Conservation (phyloP, 2,888 invertebrate species). For the Hyposoter didymator region DNA sequence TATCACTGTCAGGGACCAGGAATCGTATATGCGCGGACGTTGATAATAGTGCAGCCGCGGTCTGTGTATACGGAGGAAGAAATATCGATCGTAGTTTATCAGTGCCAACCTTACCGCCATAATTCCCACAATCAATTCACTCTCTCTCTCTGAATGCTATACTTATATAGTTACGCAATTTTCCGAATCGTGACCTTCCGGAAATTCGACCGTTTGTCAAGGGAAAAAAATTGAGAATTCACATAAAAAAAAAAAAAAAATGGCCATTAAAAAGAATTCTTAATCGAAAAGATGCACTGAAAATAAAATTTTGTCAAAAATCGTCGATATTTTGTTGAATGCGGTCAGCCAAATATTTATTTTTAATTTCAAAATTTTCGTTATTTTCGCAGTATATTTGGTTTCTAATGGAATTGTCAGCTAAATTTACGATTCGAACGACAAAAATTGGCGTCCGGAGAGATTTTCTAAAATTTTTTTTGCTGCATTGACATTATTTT, state of each 20-base stretch:
- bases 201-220: conserved; percentile 14
- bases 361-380: too few relatives aligned
- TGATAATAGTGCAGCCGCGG: not conserved
- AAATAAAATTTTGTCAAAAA: too few relatives aligned
- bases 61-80: conserved; percentile 42
- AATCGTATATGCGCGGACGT: not conserved
- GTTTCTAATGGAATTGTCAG: too few relatives aligned
- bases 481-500: too few relatives aligned
- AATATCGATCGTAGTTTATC: conserved; percentile 75
- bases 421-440: too few relatives aligned
- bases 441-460: too few relatives aligned
- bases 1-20: conserved; percentile 5
- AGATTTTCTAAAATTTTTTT: too few relatives aligned
- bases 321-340: too few relatives aligned
- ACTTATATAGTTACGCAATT: conserved; percentile 32
- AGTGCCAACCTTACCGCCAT: conserved; percentile 72
- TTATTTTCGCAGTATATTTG: too few relatives aligned
- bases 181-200: conserved; percentile 22
- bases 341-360: too few relatives aligned
- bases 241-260: not conserved
- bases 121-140: conserved; percentile 75
- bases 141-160: conserved; percentile 13
- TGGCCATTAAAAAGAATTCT: not conserved
- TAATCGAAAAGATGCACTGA: too few relatives aligned
- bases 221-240: conserved; percentile 9